Evolutionary conservation across 2,797 vertebrate genomes (phyloP).

Genomic region (Cyclura pinguis): DNA sequence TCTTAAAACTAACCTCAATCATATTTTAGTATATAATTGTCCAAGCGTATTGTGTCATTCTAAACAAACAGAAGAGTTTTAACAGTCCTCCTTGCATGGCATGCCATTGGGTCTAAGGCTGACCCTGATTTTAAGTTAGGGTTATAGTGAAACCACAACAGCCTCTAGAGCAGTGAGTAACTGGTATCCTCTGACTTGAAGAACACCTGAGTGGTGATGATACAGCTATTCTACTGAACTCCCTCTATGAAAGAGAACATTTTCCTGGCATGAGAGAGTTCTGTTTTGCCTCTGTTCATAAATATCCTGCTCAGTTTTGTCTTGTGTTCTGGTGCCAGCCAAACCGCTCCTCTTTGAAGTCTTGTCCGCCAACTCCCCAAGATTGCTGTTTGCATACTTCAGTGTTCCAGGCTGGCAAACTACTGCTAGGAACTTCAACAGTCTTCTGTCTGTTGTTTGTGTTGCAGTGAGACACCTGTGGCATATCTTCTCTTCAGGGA

Average conservation of each 20-base stretch:
- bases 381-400: background rate
- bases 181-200: background rate
- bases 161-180: background rate
- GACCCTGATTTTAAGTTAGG: background rate
- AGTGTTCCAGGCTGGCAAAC: background rate
- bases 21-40: background rate
- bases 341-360: slow-evolving; percentile 4
- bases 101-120: background rate
- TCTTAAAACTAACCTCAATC: background rate
- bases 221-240: background rate
- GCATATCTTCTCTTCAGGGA: background rate
- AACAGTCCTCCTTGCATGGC: background rate
- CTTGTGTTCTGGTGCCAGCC: background rate
- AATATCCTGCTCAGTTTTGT: background rate
- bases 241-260: background rate
- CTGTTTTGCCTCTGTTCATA: background rate
- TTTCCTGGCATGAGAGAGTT: slow-evolving; percentile 7
- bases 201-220: background rate
- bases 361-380: background rate
- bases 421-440: background rate
- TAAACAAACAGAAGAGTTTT: background rate
- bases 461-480: background rate
- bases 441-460: background rate
- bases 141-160: background rate
- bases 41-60: background rate